phyloP scores from a whole-genome alignment of 2,113 vertebrate genomes.

The Muntiacus reevesi region DNA sequence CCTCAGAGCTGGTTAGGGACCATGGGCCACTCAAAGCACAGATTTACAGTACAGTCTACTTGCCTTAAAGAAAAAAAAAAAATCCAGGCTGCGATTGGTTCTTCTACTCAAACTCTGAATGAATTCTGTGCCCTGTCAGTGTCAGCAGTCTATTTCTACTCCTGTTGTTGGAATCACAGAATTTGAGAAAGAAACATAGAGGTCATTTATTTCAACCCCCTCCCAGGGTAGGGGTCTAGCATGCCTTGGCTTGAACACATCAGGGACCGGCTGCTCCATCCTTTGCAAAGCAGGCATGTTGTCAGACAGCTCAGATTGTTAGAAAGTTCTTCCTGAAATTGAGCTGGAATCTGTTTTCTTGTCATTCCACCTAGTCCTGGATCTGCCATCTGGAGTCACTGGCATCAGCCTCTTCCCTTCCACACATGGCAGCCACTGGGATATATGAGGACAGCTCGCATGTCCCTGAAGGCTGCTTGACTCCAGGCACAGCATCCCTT shows the following conservation, averaged over 20 bases:
- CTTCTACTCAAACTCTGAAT: background rate
- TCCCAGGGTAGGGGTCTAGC: background rate
- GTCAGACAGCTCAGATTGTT: slow-evolving; percentile 66
- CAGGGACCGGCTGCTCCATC: slow-evolving; percentile 10
- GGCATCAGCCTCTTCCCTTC: slow-evolving; percentile 61
- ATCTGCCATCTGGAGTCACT: slow-evolving; percentile 71
- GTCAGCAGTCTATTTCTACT: background rate
- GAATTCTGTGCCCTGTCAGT: background rate
- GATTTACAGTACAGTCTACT: background rate
- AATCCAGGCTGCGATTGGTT: background rate
- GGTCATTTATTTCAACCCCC: background rate
- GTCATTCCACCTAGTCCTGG: slow-evolving; percentile 67
- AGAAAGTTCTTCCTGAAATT: slow-evolving; percentile 65
- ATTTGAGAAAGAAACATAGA: background rate
- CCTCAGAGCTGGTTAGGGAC: background rate
- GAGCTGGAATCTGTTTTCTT: slow-evolving; percentile 63
- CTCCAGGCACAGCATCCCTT: background rate
- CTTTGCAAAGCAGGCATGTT: background rate
- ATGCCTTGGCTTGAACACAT: slow-evolving; percentile 31
- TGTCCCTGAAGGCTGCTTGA: background rate
- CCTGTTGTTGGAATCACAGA: background rate
- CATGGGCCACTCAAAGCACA: background rate
- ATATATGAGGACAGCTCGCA: slow-evolving; percentile 58
- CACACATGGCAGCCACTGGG: slow-evolving; percentile 52
- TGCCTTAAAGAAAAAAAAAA: background rate